Conservation (phyloP, 2,797 vertebrate genomes). For the Parambassis ranga region DNA sequence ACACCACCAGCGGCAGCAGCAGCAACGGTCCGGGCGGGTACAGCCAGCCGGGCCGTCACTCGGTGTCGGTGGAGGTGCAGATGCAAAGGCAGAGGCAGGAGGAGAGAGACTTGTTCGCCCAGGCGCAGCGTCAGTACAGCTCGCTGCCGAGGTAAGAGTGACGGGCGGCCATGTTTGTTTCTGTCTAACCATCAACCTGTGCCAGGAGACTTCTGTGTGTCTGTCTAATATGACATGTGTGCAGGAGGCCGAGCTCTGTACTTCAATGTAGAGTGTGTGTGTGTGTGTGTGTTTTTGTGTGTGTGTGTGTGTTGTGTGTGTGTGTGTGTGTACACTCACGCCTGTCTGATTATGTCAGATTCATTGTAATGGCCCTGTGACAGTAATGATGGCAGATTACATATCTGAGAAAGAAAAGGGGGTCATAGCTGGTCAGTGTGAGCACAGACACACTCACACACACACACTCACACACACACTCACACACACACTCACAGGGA, state of each 20-base stretch:
- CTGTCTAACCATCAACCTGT: slow-evolving; percentile 12
- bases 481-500: not conserved
- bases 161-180: slow-evolving; percentile 1
- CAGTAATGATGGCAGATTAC: slow-evolving; percentile 31
- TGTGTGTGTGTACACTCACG: not conserved
- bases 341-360: slow-evolving; percentile 16
- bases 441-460: not conserved
- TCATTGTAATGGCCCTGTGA: slow-evolving; percentile 27
- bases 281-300: not conserved
- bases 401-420: slow-evolving; percentile 11
- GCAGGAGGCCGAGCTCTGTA: slow-evolving; percentile 6
- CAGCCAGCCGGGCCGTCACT: slow-evolving; percentile 88
- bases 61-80: slow-evolving; percentile 93
- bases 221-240: not conserved
- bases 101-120: slow-evolving; percentile 90
- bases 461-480: not conserved
- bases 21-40: slow-evolving; percentile 71
- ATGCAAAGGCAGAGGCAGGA: slow-evolving; percentile 91
- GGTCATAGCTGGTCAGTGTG: slow-evolving; percentile 13
- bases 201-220: not conserved
- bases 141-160: slow-evolving; percentile 87
- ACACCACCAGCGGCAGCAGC: slow-evolving; percentile 54
- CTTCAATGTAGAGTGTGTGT: not conserved
- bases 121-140: slow-evolving; percentile 95
- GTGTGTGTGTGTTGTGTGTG: not conserved